A percentile compares a stretch with the other conserved stretches of the same genome.
Evolutionary conservation across 2,113 vertebrate species (phyloP).

Genomic region (Cyanocitta stelleri): DNA sequence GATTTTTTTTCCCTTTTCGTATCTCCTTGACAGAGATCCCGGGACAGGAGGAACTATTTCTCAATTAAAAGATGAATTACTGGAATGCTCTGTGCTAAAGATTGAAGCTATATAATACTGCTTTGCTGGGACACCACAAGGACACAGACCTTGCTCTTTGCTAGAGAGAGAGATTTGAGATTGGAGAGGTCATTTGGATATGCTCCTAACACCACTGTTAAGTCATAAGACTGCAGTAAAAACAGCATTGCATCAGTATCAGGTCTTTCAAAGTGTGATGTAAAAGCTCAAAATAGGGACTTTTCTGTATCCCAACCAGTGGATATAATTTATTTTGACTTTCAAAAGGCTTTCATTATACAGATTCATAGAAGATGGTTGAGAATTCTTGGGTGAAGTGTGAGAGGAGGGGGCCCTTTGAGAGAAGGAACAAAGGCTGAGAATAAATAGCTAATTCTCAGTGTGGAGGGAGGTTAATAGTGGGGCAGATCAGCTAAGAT

Average conservation of each 20-base stretch:
- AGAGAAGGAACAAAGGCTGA: slow-evolving; percentile 37
- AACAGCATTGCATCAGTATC: background rate
- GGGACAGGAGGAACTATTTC: background rate
- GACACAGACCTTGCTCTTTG: background rate
- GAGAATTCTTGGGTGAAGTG: slow-evolving; percentile 1
- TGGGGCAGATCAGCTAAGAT: background rate
- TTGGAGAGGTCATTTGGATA: background rate
- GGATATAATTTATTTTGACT: slow-evolving; percentile 18
- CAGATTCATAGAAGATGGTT: background rate
- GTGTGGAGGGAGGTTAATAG: slow-evolving; percentile 41
- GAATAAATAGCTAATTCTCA: slow-evolving; percentile 50
- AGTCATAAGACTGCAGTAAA: background rate
- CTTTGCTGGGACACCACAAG: background rate
- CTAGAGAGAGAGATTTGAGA: background rate
- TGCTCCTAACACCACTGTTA: background rate
- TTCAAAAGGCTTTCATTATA: slow-evolving; percentile 20
- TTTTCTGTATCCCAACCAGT: background rate
- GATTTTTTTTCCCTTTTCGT: rapidly evolving
- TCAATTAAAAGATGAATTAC: background rate
- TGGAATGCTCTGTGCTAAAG: background rate
- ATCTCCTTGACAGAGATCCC: background rate
- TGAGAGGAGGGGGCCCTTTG: background rate
- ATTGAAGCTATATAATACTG: background rate
- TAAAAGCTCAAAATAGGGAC: background rate
- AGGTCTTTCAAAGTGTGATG: background rate